These are phyloP conservation scores for Carlito syrichta DNA, from an alignment of 2,113 vertebrate genomes.

Conservation along the genomic window DNA sequence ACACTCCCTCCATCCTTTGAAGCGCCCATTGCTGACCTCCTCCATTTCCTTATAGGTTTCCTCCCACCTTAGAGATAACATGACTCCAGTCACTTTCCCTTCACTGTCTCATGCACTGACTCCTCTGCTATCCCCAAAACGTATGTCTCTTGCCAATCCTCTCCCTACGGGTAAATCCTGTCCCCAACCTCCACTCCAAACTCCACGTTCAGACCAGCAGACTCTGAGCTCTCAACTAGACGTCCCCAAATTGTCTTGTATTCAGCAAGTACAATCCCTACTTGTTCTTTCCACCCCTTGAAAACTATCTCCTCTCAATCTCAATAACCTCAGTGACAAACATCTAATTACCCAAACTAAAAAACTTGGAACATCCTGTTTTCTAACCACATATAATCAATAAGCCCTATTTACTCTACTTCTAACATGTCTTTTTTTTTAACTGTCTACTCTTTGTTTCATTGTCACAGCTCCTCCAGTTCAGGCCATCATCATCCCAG, in stretches of 20 bases:
- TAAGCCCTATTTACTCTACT: not conserved
- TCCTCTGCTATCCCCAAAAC: not conserved
- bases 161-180: not conserved
- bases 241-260: not conserved
- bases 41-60: not conserved
- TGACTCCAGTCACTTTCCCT: not conserved
- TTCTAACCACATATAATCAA: not conserved
- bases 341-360: not conserved
- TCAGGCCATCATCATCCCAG: not conserved
- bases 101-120: not conserved
- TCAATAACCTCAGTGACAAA: not conserved
- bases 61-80: not conserved
- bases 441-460: not conserved
- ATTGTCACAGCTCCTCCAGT: not conserved
- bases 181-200: not conserved
- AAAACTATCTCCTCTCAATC: not conserved
- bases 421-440: not conserved
- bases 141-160: not conserved
- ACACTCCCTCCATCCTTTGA: not conserved
- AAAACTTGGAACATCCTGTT: not conserved
- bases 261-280: not conserved
- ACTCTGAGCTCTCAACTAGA: not conserved
- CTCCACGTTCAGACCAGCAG: not conserved
- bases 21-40: not conserved
- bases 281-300: not conserved